Conservation (phyloP, 2,797 vertebrate species). For the Odontamblyopus rebecca region DNA sequence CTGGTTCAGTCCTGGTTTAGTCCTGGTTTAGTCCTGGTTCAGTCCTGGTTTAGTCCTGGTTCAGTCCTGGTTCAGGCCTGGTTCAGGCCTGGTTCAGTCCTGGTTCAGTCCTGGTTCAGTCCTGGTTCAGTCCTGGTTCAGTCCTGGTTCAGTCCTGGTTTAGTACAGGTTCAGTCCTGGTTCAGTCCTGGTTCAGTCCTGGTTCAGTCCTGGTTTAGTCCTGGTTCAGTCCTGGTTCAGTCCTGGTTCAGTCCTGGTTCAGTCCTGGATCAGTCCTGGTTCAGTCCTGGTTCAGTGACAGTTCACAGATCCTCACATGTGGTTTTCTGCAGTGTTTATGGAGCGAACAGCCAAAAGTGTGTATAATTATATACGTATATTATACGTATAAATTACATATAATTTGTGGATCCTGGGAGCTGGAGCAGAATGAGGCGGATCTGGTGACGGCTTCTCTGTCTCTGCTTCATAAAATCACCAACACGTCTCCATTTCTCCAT, state of each 20-base stretch:
- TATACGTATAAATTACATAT: constrained; percentile 20
- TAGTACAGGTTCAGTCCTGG: no score
- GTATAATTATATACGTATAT: no score
- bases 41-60: no score
- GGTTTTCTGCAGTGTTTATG: background rate
- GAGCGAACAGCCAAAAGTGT: constrained; percentile 17
- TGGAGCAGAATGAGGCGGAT: constrained; percentile 15
- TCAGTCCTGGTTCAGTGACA: background rate
- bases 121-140: background rate
- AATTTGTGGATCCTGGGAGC: constrained; percentile 32
- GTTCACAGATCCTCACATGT: no score
- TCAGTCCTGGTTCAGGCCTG: background rate
- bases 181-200: background rate
- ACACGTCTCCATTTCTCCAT: constrained; percentile 5
- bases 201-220: background rate
- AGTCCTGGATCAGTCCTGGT: background rate
- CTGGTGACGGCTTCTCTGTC: background rate
- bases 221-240: background rate
- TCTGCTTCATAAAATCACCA: constrained; percentile 17
- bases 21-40: no score
- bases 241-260: background rate
- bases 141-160: no score
- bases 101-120: background rate
- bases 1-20: background rate
- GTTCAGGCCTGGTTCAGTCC: background rate